These are phyloP conservation scores for Drosophila tripunctata DNA, from an alignment of 2,888 invertebrate genomes.

Conservation along the genomic window DNA sequence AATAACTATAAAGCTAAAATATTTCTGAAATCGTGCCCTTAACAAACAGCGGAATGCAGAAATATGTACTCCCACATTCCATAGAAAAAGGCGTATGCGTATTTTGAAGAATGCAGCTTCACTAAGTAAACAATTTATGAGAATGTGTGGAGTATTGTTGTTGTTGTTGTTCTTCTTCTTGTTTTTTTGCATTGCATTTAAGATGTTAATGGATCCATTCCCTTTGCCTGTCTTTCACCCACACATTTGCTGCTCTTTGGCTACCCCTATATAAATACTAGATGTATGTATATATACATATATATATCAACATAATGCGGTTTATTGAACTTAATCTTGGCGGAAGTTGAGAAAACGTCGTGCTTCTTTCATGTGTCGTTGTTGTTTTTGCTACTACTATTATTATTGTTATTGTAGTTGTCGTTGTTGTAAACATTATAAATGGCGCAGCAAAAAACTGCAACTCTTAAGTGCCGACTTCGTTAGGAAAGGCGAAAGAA, in stretches of 20 bases:
- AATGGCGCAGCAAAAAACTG: slow-evolving; percentile 59
- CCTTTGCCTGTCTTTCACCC: slow-evolving; percentile 16
- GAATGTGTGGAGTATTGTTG: neutral
- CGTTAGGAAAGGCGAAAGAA: neutral
- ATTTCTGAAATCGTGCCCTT: neutral
- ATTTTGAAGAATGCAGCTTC: neutral
- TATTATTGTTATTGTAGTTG: slow-evolving; percentile 9
- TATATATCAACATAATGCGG: slow-evolving; percentile 36
- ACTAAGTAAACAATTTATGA: neutral
- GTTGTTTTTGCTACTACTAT: neutral
- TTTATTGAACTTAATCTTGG: slow-evolving; percentile 72
- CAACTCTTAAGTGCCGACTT: slow-evolving; percentile 28
- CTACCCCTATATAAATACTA: slow-evolving; percentile 2
- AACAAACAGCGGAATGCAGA: neutral
- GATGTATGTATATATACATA: neutral
- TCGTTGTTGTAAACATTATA: slow-evolving; percentile 36
- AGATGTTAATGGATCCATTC: slow-evolving; percentile 13
- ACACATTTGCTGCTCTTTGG: neutral
- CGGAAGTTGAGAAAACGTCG: slow-evolving; percentile 60
- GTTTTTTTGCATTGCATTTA: slow-evolving; percentile 4
- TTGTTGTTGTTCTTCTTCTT: neutral
- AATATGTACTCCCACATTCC: neutral
- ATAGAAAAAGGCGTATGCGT: neutral
- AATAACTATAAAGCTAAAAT: neutral
- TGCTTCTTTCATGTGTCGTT: slow-evolving; percentile 21